Conservation (phyloP, 2,797 vertebrate genomes). For the Florisuga fusca region DNA sequence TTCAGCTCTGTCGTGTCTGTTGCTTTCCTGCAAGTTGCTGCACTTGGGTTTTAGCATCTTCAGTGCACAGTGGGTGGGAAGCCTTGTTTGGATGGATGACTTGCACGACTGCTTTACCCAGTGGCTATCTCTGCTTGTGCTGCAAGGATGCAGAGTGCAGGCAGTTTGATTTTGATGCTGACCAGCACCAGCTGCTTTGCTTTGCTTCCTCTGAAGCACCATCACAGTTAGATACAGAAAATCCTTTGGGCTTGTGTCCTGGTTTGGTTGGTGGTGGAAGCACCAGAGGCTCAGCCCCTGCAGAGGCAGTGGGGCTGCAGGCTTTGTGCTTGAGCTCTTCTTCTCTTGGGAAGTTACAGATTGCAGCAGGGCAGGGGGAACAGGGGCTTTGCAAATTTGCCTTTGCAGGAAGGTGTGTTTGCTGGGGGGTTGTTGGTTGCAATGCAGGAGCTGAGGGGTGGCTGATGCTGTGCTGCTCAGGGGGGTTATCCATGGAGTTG, state of each 20-base stretch:
- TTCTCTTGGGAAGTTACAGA: rapidly evolving
- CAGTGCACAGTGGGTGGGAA: neutral
- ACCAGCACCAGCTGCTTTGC: neutral
- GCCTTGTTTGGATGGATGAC: neutral
- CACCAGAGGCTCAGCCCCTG: neutral
- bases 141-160: neutral
- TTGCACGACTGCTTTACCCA: neutral
- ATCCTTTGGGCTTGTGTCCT: neutral
- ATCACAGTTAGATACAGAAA: neutral
- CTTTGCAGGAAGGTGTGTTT: neutral
- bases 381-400: rapidly evolving
- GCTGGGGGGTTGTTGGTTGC: rapidly evolving
- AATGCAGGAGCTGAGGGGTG: rapidly evolving
- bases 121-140: neutral
- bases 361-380: neutral
- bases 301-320: rapidly evolving
- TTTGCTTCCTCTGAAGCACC: neutral
- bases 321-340: neutral
- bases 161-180: neutral
- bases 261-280: rapidly evolving
- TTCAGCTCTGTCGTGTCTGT: neutral
- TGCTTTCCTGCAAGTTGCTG: neutral
- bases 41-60: neutral
- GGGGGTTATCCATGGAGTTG: neutral
- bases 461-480: rapidly evolving